phyloP scores from a whole-genome alignment of 2,797 vertebrate genomes.

The Melanotaenia boesemani region DNA sequence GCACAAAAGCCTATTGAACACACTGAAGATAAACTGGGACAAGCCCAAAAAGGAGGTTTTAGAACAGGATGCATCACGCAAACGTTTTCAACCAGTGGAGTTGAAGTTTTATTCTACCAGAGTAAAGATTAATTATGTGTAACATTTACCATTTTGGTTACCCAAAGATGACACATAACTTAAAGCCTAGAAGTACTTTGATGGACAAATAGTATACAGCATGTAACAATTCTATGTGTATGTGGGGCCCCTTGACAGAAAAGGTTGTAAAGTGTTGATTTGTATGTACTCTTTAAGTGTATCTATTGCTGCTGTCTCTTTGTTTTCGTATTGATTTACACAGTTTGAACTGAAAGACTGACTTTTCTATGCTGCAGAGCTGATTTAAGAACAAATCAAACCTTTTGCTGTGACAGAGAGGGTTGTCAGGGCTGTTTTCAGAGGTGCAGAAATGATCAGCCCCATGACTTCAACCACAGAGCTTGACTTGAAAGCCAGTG shows the following conservation, averaged over 20 bases:
- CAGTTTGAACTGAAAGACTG: not conserved
- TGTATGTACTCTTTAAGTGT: not conserved
- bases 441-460: not conserved
- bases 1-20: not conserved
- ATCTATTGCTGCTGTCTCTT: not conserved
- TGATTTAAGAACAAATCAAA: not conserved
- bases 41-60: not conserved
- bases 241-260: too few species aligned
- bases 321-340: not conserved
- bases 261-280: not conserved
- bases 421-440: constrained; percentile 3
- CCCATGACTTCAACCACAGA: not conserved
- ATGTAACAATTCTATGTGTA: too few species aligned
- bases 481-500: not conserved
- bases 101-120: not conserved
- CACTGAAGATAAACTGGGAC: not conserved
- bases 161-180: too few species aligned
- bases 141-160: too few species aligned
- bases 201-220: too few species aligned
- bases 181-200: too few species aligned
- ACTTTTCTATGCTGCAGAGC: not conserved
- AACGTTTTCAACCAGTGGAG: not conserved
- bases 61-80: not conserved
- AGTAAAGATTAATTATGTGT: too few species aligned
- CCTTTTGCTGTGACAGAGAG: too few species aligned